Base-by-base conservation (phyloP, 2,888 invertebrate species). In the Drosophila paranaensis region DNA sequence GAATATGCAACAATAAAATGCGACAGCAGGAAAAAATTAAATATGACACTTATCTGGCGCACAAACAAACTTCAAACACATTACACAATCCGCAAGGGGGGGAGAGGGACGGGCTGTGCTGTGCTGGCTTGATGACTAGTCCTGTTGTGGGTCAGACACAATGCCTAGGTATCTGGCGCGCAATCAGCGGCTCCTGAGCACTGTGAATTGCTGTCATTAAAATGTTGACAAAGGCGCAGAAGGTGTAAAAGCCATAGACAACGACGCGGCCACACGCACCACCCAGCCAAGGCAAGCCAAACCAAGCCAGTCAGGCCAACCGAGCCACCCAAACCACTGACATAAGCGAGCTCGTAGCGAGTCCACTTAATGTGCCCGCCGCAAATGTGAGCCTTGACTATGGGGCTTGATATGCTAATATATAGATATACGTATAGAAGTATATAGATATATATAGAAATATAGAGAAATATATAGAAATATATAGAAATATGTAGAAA, bases 121-220 rank as follows among this genome's bases (percentile, higher is more conserved):
- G 53, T 64, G 39, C 10, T 20, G 13, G 48, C 55, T n/a, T 57
- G 60, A 33, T 64, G 71, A 30, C 53, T 50, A 43, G 48, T 43
- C 57, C 53, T 45, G 58, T 11, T 67, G 20, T 6, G 27, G 27
- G 27, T 27, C 27, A 82, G 70, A 85, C 82, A 88, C 82, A 88
- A 88, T 88, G 81, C 40, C 82, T 67, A 79, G 83, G 81, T 83
- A 83, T 88, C 88, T 69, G 51, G 64, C 60, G 82, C 76, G 65
- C 88, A 80, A 83, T 83, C 83, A 88, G 75, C 64, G 72, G 63
- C 53, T 60, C 67, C 74, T 37, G 55, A 75, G 67, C 60, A 81
- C 74, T 87, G 63, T 89, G 89, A 88, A 88, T 89, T 81, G 89
- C 89, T 81, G 88, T 80, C 88, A 88, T 89, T 89, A 84, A 89